phyloP scores from a whole-genome alignment of 2,888 invertebrate species.

The Philereme transversata region DNA sequence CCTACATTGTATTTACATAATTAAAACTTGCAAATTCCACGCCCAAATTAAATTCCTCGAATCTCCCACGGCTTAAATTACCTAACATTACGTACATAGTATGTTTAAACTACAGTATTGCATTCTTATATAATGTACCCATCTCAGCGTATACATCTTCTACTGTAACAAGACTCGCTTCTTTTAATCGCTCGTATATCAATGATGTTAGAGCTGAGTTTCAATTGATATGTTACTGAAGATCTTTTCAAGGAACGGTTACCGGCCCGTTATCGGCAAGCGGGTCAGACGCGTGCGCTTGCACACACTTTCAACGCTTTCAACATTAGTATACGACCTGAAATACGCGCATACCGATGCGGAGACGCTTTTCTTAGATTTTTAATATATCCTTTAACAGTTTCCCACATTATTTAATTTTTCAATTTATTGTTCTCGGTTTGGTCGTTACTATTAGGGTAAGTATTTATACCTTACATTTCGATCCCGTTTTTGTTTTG shows the following conservation, averaged over 20 bases:
- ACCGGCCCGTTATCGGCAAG: conserved; percentile 57
- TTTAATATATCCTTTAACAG: neutral
- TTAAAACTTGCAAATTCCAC: conserved; percentile 15
- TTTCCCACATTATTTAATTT: too few relatives aligned
- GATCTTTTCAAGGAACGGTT: conserved; percentile 36
- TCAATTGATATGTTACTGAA: conserved; percentile 11
- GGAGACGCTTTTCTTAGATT: conserved; percentile 8
- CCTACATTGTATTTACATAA: conserved; percentile 11
- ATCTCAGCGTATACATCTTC: conserved; percentile 12
- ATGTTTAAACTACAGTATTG: conserved; percentile 13
- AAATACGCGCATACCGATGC: conserved; percentile 46
- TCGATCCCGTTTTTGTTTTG: too few relatives aligned
- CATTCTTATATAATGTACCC: conserved; percentile 22
- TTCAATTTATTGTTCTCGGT: too few relatives aligned
- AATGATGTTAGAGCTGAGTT: conserved; percentile 10
- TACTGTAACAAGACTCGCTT: neutral
- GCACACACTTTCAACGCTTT: conserved; percentile 60
- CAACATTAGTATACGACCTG: conserved; percentile 51
- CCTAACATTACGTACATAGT: conserved; percentile 14
- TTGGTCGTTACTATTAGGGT: too few relatives aligned
- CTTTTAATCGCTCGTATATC: neutral
- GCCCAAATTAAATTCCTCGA: conserved; percentile 21
- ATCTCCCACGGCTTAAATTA: conserved; percentile 20
- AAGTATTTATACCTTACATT: too few relatives aligned
- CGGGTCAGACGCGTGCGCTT: conserved; percentile 73